These are phyloP conservation scores for Cheracebus regulus DNA, from an alignment of 2,797 vertebrate species.

Conservation along the genomic window DNA sequence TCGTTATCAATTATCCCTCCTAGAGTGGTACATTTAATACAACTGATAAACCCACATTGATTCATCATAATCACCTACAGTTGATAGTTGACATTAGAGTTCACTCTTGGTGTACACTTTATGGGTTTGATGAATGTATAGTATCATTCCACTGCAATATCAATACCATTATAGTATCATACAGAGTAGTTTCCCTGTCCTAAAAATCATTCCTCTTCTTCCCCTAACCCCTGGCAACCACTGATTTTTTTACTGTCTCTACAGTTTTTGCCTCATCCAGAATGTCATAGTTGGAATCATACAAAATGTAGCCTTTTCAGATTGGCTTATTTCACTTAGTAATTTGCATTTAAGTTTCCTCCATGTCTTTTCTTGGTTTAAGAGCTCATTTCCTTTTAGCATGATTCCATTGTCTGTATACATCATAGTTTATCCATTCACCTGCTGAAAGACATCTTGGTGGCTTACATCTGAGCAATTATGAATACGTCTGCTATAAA, in stretches of 20 bases:
- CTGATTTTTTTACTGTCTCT: not conserved
- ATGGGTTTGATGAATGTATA: not conserved
- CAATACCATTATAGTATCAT: not conserved
- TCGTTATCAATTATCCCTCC: not conserved
- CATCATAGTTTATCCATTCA: not conserved
- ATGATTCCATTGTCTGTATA: not conserved
- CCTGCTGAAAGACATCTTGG: not conserved
- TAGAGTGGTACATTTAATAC: not conserved
- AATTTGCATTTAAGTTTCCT: not conserved
- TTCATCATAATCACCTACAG: not conserved
- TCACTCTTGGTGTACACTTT: not conserved
- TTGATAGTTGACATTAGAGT: not conserved
- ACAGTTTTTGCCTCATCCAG: not conserved
- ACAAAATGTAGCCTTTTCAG: not conserved
- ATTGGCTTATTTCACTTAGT: not conserved
- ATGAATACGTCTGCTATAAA: not conserved
- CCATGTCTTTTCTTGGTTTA: not conserved
- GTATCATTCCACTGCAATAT: not conserved
- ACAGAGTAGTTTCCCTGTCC: not conserved
- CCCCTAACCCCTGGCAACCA: not conserved
- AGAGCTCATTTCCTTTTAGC: not conserved
- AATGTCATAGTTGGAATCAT: not conserved
- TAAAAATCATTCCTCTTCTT: not conserved
- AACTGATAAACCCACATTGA: not conserved
- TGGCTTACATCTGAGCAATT: not conserved